Evolutionary conservation across 2,113 vertebrate species (phyloP), one percentile per base, ranked within the genome.

Genomic region (Stomatorhinus ivindoensis): DNA sequence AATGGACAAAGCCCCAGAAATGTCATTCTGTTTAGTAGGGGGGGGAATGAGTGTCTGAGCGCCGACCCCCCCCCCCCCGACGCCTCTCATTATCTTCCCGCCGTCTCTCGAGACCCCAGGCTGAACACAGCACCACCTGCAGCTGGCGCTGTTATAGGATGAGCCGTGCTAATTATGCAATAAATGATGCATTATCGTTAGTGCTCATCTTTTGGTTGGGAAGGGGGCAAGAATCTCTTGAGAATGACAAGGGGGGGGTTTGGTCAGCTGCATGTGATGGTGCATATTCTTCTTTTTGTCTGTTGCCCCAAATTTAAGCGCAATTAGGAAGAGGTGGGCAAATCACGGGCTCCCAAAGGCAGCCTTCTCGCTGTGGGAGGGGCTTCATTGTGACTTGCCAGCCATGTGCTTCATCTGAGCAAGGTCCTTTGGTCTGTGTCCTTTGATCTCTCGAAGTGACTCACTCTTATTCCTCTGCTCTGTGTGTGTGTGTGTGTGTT

Each of bases 81-180:
- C 5, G 15, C 31, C 86, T 90, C 73, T 93, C 91, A 92, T 94
- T 93, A 93, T 92, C 89, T 84, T 90, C 73, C 65, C n/a, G 46
- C 31, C 19, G 55, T 88, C 90, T 87, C 87, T 11, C 51, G 88
- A 91, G 89, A 90, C 86, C 46, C 85, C 17, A 47, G 76, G 87
- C 88, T 87, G 87, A 91, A 92, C 46, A n/a, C 24, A 10, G 89
- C 91, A 93, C 90, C 91, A 93, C 90, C 91, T 93, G 92, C 91
- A 92, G 89, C 90, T 88, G 65, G 50, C 90, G 90, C 88, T 92
- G 91, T 91, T 89, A 83, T 90, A 92, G 89, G 87, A 90, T 88
- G 69, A 69, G 89, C 90, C 92, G 88, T 89, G 55, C 35, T 92
- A 83, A 94, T 93, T 91, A 89, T 90, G 91, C 55, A 55, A 92